Percentiles rank a stretch among this genome's conserved stretches.
Conservation (phyloP, 2,797 vertebrate genomes). For the Sebastes matsubarae region DNA sequence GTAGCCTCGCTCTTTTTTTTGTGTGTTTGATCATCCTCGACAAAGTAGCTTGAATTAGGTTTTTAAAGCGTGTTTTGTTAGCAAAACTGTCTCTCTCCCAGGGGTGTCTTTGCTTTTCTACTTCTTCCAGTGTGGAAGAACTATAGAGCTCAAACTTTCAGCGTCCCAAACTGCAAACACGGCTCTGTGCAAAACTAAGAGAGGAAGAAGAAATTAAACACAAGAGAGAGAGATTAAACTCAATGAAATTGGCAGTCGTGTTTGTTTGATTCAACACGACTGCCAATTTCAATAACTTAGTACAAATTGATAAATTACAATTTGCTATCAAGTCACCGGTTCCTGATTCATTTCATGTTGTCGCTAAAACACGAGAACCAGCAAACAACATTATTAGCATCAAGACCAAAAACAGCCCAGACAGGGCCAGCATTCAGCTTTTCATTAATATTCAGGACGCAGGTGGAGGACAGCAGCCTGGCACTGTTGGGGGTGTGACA, state of each 20-base stretch:
- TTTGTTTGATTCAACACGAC: not conserved
- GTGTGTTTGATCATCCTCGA: conserved; percentile 15
- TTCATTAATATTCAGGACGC: conserved; percentile 60
- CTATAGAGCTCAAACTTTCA: not conserved
- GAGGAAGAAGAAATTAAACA: not conserved
- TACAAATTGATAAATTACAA: not conserved
- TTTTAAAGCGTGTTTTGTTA: conserved; percentile 16
- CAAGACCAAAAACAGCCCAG: conserved; percentile 10
- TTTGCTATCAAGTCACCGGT: not conserved
- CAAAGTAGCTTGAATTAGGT: conserved; percentile 6
- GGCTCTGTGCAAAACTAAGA: not conserved
- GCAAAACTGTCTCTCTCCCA: not conserved
- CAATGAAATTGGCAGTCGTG: not conserved
- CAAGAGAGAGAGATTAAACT: not conserved
- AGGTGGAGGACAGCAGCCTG: conserved; percentile 60
- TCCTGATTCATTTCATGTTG: not conserved
- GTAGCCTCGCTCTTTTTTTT: not conserved
- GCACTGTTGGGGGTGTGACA: conserved; percentile 36
- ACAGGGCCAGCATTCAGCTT: conserved; percentile 27
- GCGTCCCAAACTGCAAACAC: not conserved
- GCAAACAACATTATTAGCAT: conserved; percentile 15
- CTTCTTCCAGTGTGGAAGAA: not conserved
- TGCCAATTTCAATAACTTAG: not conserved
- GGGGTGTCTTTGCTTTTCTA: not conserved
- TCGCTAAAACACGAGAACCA: not conserved